These are phyloP conservation scores for Cinclus mexicanus DNA, from an alignment of 2,113 vertebrate species.

Conservation along the genomic window DNA sequence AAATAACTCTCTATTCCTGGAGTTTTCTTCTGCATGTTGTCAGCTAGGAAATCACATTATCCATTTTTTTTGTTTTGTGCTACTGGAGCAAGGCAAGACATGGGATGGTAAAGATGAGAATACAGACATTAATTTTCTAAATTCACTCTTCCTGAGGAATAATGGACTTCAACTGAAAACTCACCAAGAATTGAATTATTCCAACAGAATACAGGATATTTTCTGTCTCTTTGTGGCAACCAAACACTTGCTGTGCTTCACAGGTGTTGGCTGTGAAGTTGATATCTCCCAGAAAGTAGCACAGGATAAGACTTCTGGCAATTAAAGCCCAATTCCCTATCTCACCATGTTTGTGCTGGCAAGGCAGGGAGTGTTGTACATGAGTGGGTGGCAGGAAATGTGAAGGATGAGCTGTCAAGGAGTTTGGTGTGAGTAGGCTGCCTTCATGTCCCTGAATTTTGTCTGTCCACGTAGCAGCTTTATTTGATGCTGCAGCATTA, in stretches of 20 bases:
- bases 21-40: not conserved
- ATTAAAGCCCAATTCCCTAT: not conserved
- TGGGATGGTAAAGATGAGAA: not conserved
- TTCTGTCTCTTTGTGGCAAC: not conserved
- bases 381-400: slow-evolving; percentile 8
- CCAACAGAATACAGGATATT: not conserved
- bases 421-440: not conserved
- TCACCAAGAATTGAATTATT: not conserved
- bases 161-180: not conserved
- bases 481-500: not conserved
- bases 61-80: not conserved
- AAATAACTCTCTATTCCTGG: not conserved
- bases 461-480: not conserved
- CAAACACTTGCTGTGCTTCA: not conserved
- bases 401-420: not conserved
- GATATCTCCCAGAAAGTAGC: not conserved
- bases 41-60: not conserved
- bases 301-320: not conserved
- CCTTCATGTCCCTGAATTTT: not conserved
- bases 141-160: not conserved
- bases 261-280: not conserved
- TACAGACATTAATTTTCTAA: not conserved
- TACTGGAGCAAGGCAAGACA: not conserved
- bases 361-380: not conserved
- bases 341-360: not conserved